Evolutionary conservation across 2,797 vertebrate species (phyloP).

Genomic region (Morus bassanus): DNA sequence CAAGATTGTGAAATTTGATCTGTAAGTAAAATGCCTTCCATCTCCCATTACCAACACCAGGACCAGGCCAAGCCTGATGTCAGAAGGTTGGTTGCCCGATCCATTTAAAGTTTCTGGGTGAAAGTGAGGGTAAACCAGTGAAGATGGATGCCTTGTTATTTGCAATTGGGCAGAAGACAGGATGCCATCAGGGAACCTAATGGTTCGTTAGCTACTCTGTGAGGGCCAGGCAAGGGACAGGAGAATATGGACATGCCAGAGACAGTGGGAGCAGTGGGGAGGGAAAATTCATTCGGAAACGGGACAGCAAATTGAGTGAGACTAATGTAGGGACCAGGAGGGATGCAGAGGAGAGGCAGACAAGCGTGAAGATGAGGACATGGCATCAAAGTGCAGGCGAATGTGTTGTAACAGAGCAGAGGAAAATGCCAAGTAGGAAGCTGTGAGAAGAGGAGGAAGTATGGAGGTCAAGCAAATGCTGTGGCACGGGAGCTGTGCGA

Average conservation of each 20-base stretch:
- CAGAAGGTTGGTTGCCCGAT: neutral
- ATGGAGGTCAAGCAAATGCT: neutral
- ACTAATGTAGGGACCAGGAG: slow-evolving; percentile 43
- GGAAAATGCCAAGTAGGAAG: neutral
- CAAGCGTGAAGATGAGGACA: neutral
- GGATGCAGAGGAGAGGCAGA: slow-evolving; percentile 12
- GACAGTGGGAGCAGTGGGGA: neutral
- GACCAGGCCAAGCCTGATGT: neutral
- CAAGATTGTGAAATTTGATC: neutral
- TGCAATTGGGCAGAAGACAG: neutral
- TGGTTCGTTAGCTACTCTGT: slow-evolving; percentile 8
- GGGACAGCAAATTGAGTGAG: slow-evolving; percentile 50
- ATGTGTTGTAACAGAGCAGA: neutral
- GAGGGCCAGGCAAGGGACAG: slow-evolving; percentile 2
- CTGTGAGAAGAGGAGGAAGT: neutral
- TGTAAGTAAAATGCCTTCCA: neutral
- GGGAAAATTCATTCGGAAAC: neutral
- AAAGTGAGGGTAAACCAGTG: neutral
- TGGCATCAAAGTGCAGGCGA: neutral
- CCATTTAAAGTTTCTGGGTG: neutral
- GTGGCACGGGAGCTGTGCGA: neutral
- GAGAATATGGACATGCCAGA: slow-evolving; percentile 8
- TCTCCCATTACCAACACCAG: neutral
- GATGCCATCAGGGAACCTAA: slow-evolving; percentile 14
- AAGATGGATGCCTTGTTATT: slow-evolving; percentile 9